Conservation (phyloP, 2,113 vertebrate genomes). For the Camelus bactrianus region DNA sequence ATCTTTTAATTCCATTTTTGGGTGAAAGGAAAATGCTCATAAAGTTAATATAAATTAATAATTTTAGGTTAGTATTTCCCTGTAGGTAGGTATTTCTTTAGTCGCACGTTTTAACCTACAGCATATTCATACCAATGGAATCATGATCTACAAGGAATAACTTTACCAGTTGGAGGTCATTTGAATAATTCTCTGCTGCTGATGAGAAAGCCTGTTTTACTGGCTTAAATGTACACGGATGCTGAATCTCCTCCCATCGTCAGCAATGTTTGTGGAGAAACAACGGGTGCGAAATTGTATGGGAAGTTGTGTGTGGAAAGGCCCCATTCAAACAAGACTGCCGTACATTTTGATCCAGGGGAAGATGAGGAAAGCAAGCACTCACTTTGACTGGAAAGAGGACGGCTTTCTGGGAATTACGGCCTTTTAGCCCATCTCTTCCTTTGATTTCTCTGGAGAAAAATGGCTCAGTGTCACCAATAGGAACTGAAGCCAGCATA, state of each 20-base stretch:
- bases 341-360: not conserved
- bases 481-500: not conserved
- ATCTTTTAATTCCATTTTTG: not conserved
- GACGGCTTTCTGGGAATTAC: not conserved
- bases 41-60: not conserved
- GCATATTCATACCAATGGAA: not conserved
- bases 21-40: not conserved
- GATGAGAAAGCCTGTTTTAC: not conserved
- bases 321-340: not conserved
- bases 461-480: not conserved
- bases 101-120: not conserved
- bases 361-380: not conserved
- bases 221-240: not conserved
- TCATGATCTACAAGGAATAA: not conserved
- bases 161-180: not conserved
- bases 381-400: not conserved
- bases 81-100: not conserved
- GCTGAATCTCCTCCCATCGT: not conserved
- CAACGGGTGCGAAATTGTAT: not conserved
- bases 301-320: not conserved
- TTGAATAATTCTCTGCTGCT: not conserved
- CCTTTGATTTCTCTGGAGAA: not conserved
- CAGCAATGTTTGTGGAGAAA: not conserved
- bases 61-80: not conserved
- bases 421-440: not conserved